A percentile compares a stretch with the other conserved stretches of the same genome.
These are phyloP conservation scores for Campylomormyrus numenius DNA, from an alignment of 2,113 vertebrate genomes.

Conservation along the genomic window DNA sequence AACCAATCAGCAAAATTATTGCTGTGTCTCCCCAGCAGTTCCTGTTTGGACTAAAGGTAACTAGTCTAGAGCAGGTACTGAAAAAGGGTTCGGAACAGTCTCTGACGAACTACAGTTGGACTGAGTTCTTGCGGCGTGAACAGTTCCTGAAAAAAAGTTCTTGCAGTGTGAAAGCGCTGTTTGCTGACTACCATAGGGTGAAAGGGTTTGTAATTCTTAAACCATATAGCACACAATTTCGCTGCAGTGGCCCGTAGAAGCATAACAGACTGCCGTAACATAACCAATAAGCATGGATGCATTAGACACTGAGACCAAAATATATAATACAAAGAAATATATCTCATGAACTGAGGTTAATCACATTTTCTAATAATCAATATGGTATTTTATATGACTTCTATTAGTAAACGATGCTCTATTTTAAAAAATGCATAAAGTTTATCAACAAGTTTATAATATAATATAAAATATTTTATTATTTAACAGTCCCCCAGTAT, in stretches of 20 bases:
- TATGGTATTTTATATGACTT: neutral
- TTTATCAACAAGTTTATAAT: neutral
- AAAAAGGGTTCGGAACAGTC: neutral
- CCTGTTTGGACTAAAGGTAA: neutral
- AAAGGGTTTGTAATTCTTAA: neutral
- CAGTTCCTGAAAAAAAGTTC: neutral
- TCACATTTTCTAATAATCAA: neutral
- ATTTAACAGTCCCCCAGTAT: neutral
- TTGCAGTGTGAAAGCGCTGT: neutral
- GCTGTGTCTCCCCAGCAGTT: neutral
- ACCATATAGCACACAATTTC: neutral
- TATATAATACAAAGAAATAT: neutral
- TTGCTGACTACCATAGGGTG: neutral
- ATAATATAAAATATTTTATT: neutral
- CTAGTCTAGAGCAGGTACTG: neutral
- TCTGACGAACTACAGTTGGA: neutral
- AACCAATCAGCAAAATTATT: neutral
- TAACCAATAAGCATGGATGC: neutral
- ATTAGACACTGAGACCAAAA: neutral
- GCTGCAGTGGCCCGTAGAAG: neutral
- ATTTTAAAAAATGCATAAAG: neutral
- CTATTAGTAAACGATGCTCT: neutral
- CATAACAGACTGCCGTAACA: neutral
- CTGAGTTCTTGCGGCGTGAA: neutral
- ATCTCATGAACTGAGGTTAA: neutral